phyloP scores from a whole-genome alignment of 1,140 invertebrate species.

The silkworm (Bombyx mori) region ASM3026992v2 NC_085113.1:4590501-4591000 shows the following conservation, averaged over 20 bases:
- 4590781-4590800: conserved; percentile 82
- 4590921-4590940: too few relatives aligned
- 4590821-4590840: conserved; percentile 65
- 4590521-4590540: too few relatives aligned
- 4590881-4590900: background rate
- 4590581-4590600: too few relatives aligned
- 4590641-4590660: background rate
- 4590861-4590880: background rate
- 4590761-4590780: conserved; percentile 89
- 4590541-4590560: too few relatives aligned
- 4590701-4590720: conserved; percentile 81
- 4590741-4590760: conserved; percentile 89
- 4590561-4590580: too few relatives aligned
- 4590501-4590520: too few relatives aligned
- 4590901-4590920: too few relatives aligned
- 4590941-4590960: too few relatives aligned
- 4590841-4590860: background rate
- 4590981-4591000: too few relatives aligned
- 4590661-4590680: conserved; percentile 61
- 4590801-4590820: conserved; percentile 73
- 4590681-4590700: conserved; percentile 81
- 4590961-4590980: too few relatives aligned
- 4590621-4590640: too few relatives aligned
- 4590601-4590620: too few relatives aligned
- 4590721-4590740: conserved; percentile 82